Percentiles rank a stretch among this genome's conserved stretches.
These are phyloP conservation scores for Hipposideros armiger DNA, from an alignment of 2,113 vertebrate species.

Conservation along the genomic window DNA sequence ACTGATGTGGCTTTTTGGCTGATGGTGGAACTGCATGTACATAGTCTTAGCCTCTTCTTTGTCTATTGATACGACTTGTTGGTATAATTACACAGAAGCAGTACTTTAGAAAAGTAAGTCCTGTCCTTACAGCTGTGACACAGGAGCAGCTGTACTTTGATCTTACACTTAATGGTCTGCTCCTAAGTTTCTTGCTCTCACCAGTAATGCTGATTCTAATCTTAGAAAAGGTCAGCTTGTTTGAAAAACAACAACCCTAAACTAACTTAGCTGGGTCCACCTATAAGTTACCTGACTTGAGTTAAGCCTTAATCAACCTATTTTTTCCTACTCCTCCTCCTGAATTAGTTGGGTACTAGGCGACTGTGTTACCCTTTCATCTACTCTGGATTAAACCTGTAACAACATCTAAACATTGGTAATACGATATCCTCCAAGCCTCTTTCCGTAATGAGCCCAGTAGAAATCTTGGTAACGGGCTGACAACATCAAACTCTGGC, in stretches of 20 bases:
- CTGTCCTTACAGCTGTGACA: not conserved
- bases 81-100: not conserved
- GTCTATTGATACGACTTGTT: not conserved
- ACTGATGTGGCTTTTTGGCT: not conserved
- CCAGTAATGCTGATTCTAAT: conserved; percentile 34
- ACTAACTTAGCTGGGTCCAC: not conserved
- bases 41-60: not conserved
- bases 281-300: not conserved
- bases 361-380: conserved; percentile 12
- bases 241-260: not conserved
- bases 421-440: not conserved
- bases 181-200: not conserved
- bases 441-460: conserved; percentile 31
- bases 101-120: not conserved
- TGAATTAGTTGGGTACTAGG: conserved; percentile 31
- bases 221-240: conserved; percentile 53
- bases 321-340: conserved; percentile 9
- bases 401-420: conserved; percentile 26
- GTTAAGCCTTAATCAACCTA: conserved; percentile 38
- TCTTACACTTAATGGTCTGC: not conserved
- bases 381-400: not conserved
- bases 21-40: not conserved
- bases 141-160: not conserved
- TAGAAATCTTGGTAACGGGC: conserved; percentile 49
- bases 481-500: conserved; percentile 20